These are phyloP conservation scores for Ganaspis brasiliensis DNA, from an alignment of 2,888 invertebrate genomes.

Conservation along the genomic window DNA sequence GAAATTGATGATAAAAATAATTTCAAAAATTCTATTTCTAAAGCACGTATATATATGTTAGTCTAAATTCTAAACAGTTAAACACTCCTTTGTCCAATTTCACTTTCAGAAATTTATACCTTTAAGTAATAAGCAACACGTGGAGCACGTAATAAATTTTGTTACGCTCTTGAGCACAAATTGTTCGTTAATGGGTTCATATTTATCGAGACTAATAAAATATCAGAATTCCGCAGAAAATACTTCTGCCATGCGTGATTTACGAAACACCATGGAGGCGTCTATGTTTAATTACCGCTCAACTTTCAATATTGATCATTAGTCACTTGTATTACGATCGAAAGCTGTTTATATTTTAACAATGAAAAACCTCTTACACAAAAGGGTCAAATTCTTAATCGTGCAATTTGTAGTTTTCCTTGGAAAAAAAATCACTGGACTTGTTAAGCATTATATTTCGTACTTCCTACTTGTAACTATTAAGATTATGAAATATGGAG, in stretches of 20 bases:
- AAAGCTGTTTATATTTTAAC: neutral
- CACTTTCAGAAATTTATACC: constrained; percentile 25
- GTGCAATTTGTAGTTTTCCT: neutral
- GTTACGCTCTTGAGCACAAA: constrained; percentile 35
- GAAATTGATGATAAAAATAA: no score
- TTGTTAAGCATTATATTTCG: constrained; percentile 2
- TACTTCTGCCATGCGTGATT: constrained; percentile 26
- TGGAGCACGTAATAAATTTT: constrained; percentile 11
- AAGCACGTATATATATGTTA: no score
- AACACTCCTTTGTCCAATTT: constrained; percentile 6
- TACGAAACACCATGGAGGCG: constrained; percentile 22
- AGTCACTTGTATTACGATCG: neutral
- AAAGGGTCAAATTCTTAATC: neutral
- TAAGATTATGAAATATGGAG: constrained; percentile 1
- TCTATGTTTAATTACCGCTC: neutral
- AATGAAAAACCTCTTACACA: neutral
- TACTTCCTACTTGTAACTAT: constrained; percentile 9
- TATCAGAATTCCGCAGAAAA: constrained; percentile 20
- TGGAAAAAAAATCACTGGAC: neutral
- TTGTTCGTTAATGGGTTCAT: constrained; percentile 38
- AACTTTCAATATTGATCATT: constrained; percentile 2
- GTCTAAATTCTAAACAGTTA: no score
- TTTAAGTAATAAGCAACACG: constrained; percentile 20
- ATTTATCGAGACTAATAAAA: constrained; percentile 23
- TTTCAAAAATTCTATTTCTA: no score